phyloP scores from a whole-genome alignment of 2,113 vertebrate species.

The Aspiorhynchus laticeps region DNA sequence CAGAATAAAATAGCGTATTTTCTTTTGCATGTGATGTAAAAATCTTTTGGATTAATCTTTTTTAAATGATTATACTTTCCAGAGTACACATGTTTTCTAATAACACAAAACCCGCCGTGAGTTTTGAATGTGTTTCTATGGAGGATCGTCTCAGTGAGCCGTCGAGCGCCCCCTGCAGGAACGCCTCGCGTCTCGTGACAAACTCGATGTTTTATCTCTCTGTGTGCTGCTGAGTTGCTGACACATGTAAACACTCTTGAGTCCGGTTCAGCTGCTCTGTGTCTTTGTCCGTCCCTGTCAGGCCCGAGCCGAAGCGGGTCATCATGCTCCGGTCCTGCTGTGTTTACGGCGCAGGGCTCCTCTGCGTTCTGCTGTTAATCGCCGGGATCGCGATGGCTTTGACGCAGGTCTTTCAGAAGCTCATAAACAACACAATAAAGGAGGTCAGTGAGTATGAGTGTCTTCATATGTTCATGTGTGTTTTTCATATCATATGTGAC shows the following conservation, averaged over 20 bases:
- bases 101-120: too few species aligned
- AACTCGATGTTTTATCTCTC: background rate
- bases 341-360: slow-evolving; percentile 65
- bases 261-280: background rate
- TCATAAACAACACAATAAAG: slow-evolving; percentile 65
- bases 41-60: background rate
- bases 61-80: background rate
- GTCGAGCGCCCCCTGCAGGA: background rate
- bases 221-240: background rate
- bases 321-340: slow-evolving; percentile 64
- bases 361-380: slow-evolving; percentile 70
- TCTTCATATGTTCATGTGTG: background rate
- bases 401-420: slow-evolving; percentile 66
- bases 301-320: background rate
- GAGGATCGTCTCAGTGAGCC: background rate
- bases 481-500: background rate
- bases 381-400: slow-evolving; percentile 69
- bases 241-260: slow-evolving; percentile 9
- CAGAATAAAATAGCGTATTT: background rate
- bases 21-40: background rate
- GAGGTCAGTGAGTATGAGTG: slow-evolving; percentile 64
- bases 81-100: background rate
- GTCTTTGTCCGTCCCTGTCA: background rate
- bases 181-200: accelerated
- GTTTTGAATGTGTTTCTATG: background rate